Base-by-base conservation (phyloP, 1,140 invertebrate genomes). In the Lanistes nyassanus region DNA sequence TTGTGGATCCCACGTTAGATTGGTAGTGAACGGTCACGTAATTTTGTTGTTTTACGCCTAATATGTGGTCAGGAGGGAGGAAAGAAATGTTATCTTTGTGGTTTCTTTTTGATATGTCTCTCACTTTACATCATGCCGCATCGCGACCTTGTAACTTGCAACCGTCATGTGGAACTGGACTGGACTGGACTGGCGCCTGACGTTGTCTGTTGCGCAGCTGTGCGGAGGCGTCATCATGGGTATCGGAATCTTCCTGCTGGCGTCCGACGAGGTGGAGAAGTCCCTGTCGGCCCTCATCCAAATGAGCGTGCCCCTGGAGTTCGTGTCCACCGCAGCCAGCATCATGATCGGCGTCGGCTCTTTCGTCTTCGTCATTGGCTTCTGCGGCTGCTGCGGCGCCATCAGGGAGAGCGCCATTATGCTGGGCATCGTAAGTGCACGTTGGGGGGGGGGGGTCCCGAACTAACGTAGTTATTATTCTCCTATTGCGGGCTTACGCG, bases 331-430 rank as follows among this genome's bases (percentile, higher is more conserved):
- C 5, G 80, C 81, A 34, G 84, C 84, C 9, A 86, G 84, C 67
- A 80, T 96, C 66, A 89, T 96, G 75, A 91, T 98, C 75, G 92
- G 92, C 37, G 92, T 93, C 68, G 96, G 96, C 3, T 88, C 92
- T 39, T 88, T 97, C 51, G 93, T 97, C 84, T 92, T 96, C 73
- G 88, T 96, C 53, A 93, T 96, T 31, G 94, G 95, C 3, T 94
- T 97, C 88, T 92, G 97, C 74, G 97, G 96, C 66, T 97, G 96
- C 87, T 96, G 94, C 86, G 96, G 96, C 36, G 94, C 95, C 7
- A 92, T 94, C 62, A 92, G 93, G 78, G 95, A 97, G 88, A 96
- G 93, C 72, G 94, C 94, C 79, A 95, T 94, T 88, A 92, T 96
- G 91, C 91, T 98, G 7, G 92, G 93, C 55, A 91, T 93, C 83